A percentile compares a stretch with the other conserved stretches of the same genome.
phyloP scores from a whole-genome alignment of 2,888 invertebrate genomes.

The Reticulitermes lucifugus region DNA sequence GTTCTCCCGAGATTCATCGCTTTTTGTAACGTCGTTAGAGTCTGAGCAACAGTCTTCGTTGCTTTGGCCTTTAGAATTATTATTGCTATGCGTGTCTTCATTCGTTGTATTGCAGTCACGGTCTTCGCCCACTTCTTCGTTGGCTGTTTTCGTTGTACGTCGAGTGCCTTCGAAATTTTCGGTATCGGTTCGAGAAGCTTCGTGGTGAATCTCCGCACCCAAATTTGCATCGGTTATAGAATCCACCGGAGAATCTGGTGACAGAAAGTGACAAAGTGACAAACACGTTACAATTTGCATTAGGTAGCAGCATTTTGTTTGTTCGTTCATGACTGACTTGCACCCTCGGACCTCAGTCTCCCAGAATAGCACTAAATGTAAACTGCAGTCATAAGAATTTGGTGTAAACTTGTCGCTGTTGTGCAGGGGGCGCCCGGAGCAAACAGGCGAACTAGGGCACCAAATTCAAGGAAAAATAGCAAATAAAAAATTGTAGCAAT shows the following conservation, averaged over 20 bases:
- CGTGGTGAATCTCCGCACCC: conserved; percentile 42
- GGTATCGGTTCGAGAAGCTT: conserved; percentile 48
- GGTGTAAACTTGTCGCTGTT: too few species aligned
- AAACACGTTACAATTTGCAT: too few species aligned
- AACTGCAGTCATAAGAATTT: too few species aligned
- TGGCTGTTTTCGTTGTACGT: conserved; percentile 4
- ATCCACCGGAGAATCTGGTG: conserved; percentile 32
- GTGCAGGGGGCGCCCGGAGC: too few species aligned
- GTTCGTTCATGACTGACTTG: too few species aligned
- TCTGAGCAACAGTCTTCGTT: neutral
- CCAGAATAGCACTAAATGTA: too few species aligned
- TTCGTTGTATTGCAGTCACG: neutral
- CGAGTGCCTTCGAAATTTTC: conserved; percentile 30
- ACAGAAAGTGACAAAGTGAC: neutral
- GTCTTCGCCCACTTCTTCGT: neutral
- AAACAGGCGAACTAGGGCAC: too few species aligned
- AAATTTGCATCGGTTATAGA: conserved; percentile 37
- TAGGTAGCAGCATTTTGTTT: too few species aligned
- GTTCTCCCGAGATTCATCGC: conserved; percentile 32
- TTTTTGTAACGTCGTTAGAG: neutral
- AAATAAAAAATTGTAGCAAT: too few species aligned
- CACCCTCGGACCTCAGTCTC: too few species aligned
- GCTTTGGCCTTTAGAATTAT: neutral
- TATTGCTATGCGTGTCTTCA: neutral
- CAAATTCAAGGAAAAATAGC: too few species aligned